Evolutionary conservation across 2,797 vertebrate genomes (phyloP).

Genomic region (Enteromius thamalakanensis): DNA sequence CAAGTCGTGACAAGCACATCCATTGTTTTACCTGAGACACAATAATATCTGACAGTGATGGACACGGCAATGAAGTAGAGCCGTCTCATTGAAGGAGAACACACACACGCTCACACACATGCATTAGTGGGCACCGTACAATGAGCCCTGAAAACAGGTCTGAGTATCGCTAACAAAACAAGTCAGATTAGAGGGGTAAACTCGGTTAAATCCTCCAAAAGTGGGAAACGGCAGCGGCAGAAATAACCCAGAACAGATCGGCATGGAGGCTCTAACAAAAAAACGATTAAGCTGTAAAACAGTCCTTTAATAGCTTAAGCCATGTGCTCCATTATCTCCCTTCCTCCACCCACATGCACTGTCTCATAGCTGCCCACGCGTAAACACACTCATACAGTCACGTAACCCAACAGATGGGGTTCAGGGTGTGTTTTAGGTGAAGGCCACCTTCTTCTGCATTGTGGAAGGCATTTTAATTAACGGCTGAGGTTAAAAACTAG

Average conservation of each 20-base stretch:
- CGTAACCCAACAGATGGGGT: slow-evolving; percentile 75
- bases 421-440: slow-evolving; percentile 71
- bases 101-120: not conserved
- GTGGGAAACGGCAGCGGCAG: slow-evolving; percentile 68
- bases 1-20: slow-evolving; percentile 26
- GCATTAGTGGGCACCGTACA: slow-evolving; percentile 51
- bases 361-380: slow-evolving; percentile 44
- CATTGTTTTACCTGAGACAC: slow-evolving; percentile 32
- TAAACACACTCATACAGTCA: slow-evolving; percentile 50
- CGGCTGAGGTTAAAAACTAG: slow-evolving; percentile 75
- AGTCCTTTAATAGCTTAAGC: slow-evolving; percentile 70
- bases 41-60: slow-evolving; percentile 44
- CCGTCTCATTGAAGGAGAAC: slow-evolving; percentile 69
- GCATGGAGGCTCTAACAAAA: slow-evolving; percentile 66
- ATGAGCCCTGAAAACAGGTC: slow-evolving; percentile 53
- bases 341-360: slow-evolving; percentile 58
- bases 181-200: slow-evolving; percentile 77
- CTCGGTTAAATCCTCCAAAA: slow-evolving; percentile 73
- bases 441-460: slow-evolving; percentile 70
- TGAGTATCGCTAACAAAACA: slow-evolving; percentile 75
- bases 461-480: slow-evolving; percentile 80
- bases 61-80: slow-evolving; percentile 66
- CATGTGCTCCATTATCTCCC: slow-evolving; percentile 65
- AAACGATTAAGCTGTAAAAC: slow-evolving; percentile 73
- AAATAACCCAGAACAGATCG: slow-evolving; percentile 67